A percentile compares a stretch with the other conserved stretches of the same genome.
These are phyloP conservation scores for Eptesicus fuscus DNA, from an alignment of 2,113 vertebrate species.

Conservation along the genomic window DNA sequence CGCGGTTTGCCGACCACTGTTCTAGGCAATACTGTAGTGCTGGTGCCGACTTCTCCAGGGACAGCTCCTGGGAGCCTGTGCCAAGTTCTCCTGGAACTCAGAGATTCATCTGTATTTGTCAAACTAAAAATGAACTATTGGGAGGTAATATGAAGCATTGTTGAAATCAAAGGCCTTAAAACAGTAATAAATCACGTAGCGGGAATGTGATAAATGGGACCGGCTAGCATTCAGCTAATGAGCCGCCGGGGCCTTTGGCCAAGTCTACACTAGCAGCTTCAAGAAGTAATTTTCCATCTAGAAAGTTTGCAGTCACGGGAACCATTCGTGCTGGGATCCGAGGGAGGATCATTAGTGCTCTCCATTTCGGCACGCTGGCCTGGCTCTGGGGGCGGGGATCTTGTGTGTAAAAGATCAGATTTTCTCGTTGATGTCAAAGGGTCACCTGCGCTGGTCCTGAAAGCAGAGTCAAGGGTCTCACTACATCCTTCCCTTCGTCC, in stretches of 20 bases:
- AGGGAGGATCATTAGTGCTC: too few species aligned
- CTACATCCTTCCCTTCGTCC: background rate
- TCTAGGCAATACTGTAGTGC: rapidly evolving
- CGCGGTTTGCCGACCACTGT: too few species aligned
- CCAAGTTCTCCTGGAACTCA: background rate
- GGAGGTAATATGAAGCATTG: slow-evolving; percentile 49
- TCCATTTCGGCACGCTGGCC: background rate
- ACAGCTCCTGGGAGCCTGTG: background rate
- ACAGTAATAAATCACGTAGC: slow-evolving; percentile 53
- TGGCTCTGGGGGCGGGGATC: background rate
- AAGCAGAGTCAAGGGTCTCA: background rate
- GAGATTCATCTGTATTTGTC: slow-evolving; percentile 39
- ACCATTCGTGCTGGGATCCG: background rate
- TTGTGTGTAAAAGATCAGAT: background rate
- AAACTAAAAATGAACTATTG: slow-evolving; percentile 43
- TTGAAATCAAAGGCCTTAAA: slow-evolving; percentile 63
- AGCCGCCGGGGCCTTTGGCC: background rate
- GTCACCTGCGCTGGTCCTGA: background rate
- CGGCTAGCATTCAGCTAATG: background rate
- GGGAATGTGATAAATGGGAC: slow-evolving; percentile 39
- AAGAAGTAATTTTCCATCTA: background rate
- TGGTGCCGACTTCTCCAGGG: background rate
- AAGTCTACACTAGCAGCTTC: background rate
- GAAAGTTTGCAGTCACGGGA: background rate
- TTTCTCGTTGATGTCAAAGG: background rate